Evolutionary conservation across 1,140 invertebrate species (phyloP), one percentile per base, ranked within the genome.

Genomic region (Drosophila carrolli): DNA sequence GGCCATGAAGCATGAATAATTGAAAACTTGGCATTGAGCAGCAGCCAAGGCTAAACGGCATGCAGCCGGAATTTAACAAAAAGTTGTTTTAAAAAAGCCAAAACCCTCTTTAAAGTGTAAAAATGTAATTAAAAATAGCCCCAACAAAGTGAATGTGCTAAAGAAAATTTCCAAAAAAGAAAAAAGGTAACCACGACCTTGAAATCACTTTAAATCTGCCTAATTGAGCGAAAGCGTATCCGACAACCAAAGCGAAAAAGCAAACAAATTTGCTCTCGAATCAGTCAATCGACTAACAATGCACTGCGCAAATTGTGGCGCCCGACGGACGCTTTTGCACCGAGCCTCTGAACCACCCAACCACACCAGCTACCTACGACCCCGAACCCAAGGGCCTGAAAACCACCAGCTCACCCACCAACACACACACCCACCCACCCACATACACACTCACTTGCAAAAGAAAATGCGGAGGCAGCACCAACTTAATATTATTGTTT

Each of bases 301-400:
- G 80, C 74, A 79, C 81, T 83, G 81, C 76, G 81, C 81, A 80
- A 83, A 84, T 79, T 76, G 65, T 72, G 81, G 76, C 81, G 75
- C 76, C 80, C 75, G 43, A 41, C 60, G 50, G 75, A 55, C 76
- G 76, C 76, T 55, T 56, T 61, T 79, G 60, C 81, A 53, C 4
- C 16, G 14, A 35, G 0, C 41, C 57, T 32, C 43, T 23, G 29
- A 61, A 35, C 60, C 44, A 32, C 44, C 37, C 41, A 48, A 14
- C 11, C 46, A 44, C 29, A 41, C 46, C 35, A 59, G 5, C 11
- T 58, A 32, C 41, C 41, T 11, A n/a, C 41, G 37, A 58, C 53
- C 59, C 59, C 59, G 37, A 9, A 14, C 9, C 60, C 59, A 38
- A 35, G 16, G 32, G 44, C 57, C 57, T 27, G 27, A 14, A 23